Conservation (phyloP, 2,888 invertebrate species). For the Heliconius charithonia region DNA sequence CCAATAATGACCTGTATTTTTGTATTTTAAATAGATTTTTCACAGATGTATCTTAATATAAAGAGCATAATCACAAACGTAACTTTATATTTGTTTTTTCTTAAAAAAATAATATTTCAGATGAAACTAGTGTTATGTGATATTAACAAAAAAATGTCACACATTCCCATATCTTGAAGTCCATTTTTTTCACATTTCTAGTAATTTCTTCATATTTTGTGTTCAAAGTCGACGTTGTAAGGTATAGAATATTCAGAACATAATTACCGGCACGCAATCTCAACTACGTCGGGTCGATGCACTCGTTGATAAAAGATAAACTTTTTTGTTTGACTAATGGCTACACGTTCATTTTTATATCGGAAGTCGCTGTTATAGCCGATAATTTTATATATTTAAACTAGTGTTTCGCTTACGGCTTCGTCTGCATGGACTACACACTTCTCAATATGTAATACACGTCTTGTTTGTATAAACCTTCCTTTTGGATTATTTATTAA, state of each 20-base stretch:
- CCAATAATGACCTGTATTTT: background rate
- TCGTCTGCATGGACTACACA: background rate
- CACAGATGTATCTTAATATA: background rate
- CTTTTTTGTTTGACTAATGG: slow-evolving; percentile 51
- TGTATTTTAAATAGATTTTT: background rate
- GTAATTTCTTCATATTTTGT: slow-evolving; percentile 31
- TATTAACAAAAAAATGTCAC: background rate
- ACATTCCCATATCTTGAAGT: background rate
- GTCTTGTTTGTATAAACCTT: background rate
- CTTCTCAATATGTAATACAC: background rate
- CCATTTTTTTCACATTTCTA: slow-evolving; percentile 14
- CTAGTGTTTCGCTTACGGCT: background rate
- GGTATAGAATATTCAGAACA: slow-evolving; percentile 44
- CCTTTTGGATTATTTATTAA: background rate
- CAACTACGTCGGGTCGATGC: slow-evolving; percentile 49
- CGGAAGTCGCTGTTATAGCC: slow-evolving; percentile 41
- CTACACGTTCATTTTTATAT: slow-evolving; percentile 46
- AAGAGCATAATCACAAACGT: background rate
- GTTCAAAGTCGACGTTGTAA: slow-evolving; percentile 32
- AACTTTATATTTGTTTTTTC: too few relatives aligned
- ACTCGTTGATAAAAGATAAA: slow-evolving; percentile 52
- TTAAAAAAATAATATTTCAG: background rate
- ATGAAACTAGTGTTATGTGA: background rate
- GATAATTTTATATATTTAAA: slow-evolving; percentile 17
- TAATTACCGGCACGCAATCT: slow-evolving; percentile 45